A percentile compares a stretch with the other conserved stretches of the same genome.
phyloP scores from a whole-genome alignment of 30 jellyfish, hydroid and myxozoan species.

The Turritopsis rubra region DNA sequence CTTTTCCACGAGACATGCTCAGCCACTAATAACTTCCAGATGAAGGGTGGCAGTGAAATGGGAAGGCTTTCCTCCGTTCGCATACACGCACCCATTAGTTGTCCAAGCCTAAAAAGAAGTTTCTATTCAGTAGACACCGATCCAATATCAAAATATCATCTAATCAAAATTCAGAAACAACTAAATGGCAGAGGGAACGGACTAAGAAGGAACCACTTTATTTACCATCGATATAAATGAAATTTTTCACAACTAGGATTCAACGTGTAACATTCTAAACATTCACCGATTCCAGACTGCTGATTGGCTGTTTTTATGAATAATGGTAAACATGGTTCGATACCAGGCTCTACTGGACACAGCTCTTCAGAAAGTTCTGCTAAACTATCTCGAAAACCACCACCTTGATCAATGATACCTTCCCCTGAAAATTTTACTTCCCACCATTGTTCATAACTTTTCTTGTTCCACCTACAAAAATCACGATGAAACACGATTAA shows the following conservation, averaged over 20 bases:
- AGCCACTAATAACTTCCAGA: conserved; percentile 83
- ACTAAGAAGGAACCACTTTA: neutral
- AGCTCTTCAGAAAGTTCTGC: conserved; percentile 94
- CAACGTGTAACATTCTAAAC: conserved; percentile 68
- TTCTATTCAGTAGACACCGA: neutral
- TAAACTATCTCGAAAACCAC: conserved; percentile 96
- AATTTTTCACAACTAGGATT: conserved; percentile 72
- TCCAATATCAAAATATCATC: neutral
- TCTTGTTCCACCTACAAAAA: conserved; percentile 62
- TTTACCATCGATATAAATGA: conserved; percentile 60
- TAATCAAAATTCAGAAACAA: neutral
- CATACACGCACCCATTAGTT: conserved; percentile 72
- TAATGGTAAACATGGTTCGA: conserved; percentile 44
- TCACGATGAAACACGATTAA: no score
- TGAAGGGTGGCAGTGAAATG: conserved; percentile 58
- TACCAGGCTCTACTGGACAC: conserved; percentile 64
- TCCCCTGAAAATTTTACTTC: conserved; percentile 91
- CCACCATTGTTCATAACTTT: conserved; percentile 89
- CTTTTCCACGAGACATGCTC: conserved; percentile 83
- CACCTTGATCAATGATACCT: conserved; percentile 98
- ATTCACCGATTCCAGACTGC: conserved; percentile 59
- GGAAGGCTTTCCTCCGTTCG: conserved; percentile 88
- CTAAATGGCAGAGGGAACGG: neutral
- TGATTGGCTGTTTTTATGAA: conserved; percentile 87
- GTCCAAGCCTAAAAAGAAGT: conserved; percentile 47